A percentile compares a stretch with the other conserved stretches of the same genome.
phyloP scores from a whole-genome alignment of 2,113 vertebrate genomes.

The Phycodurus eques region DNA sequence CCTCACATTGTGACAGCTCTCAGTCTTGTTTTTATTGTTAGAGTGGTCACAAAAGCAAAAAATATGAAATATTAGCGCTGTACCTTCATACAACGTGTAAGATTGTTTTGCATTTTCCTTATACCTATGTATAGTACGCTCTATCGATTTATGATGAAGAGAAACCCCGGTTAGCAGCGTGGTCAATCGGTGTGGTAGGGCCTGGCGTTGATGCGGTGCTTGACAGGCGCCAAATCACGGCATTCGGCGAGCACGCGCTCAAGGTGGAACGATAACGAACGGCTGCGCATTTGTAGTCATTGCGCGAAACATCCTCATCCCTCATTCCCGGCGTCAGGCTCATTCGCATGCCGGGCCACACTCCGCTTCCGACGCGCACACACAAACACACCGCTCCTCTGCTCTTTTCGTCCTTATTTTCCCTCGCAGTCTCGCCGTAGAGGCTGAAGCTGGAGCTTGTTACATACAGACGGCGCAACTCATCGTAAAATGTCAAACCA shows the following conservation, averaged over 20 bases:
- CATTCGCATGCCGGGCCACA: conserved; percentile 55
- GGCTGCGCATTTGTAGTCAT: conserved; percentile 53
- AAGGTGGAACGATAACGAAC: conserved; percentile 45
- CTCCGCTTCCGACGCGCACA: conserved; percentile 13
- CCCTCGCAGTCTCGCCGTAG: conserved; percentile 6
- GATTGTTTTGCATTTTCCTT: no score
- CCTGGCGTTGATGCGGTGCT: no score
- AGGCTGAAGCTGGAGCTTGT: neutral
- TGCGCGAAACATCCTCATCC: conserved; percentile 50
- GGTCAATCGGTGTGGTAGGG: no score
- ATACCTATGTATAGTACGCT: neutral
- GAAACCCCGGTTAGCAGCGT: no score
- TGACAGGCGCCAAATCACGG: neutral
- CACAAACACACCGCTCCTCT: conserved; percentile 13
- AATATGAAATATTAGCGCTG: no score
- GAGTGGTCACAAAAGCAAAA: conserved; percentile 16
- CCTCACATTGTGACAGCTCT: no score
- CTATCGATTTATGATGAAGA: neutral
- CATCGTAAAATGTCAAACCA: no score
- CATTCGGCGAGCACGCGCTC: conserved; percentile 21
- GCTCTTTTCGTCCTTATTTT: conserved; percentile 49
- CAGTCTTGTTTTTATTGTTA: no score
- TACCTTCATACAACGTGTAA: conserved; percentile 3
- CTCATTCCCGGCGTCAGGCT: conserved; percentile 30
- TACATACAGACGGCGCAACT: no score